phyloP scores from a whole-genome alignment of 2,113 vertebrate species.

The Gorsachius goisagi region DNA sequence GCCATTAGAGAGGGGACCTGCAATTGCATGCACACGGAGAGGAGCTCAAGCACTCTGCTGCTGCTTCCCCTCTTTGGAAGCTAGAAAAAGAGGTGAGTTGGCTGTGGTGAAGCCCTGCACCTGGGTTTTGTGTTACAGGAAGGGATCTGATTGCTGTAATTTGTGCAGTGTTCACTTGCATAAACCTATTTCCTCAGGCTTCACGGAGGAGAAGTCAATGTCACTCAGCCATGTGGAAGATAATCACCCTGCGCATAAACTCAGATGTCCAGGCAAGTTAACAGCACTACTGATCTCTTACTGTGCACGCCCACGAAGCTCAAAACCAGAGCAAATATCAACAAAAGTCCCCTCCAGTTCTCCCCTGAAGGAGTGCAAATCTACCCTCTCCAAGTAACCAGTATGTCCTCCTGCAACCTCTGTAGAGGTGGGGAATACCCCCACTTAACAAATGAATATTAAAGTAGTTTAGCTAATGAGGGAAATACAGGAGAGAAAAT shows the following conservation, averaged over 20 bases:
- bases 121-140: neutral
- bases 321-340: neutral
- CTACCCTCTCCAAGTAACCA: neutral
- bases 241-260: neutral
- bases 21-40: neutral
- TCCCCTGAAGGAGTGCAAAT: neutral
- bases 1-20: neutral
- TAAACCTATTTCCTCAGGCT: neutral
- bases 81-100: neutral
- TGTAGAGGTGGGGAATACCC: neutral
- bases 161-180: neutral
- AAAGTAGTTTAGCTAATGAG: neutral
- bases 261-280: neutral
- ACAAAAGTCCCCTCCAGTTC: neutral
- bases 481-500: neutral
- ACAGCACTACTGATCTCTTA: neutral
- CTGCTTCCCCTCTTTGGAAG: rapidly evolving
- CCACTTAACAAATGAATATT: neutral
- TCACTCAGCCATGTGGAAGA: neutral
- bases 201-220: neutral
- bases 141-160: neutral
- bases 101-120: neutral
- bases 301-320: neutral
- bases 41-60: neutral
- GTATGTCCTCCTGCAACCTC: neutral